Base-by-base conservation (phyloP, 2,113 vertebrate genomes). In the Phasianus colchicus region DNA sequence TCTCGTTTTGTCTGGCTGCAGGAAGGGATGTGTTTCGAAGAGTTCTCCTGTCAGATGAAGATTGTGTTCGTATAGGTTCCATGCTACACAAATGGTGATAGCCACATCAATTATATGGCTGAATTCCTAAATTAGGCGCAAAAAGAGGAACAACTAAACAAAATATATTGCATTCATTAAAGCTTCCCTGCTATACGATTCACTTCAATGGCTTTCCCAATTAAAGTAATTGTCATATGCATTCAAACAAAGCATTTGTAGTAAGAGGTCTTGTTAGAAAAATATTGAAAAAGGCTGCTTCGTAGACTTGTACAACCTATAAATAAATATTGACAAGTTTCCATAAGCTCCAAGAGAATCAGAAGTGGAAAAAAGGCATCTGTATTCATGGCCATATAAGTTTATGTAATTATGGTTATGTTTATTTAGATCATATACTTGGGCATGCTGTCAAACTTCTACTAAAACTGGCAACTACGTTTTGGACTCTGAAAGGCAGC, bases 201-300 rank as follows among this genome's bases (percentile, higher is more conserved):
- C 95, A 95, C 89, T 85, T 93, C 93, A 80, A 32, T 92, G 95
- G 70, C 84, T 96, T 96, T 95, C 96, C 97, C 97, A 97, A 95
- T 97, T 97, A 97, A 95, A 96, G 75, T 86, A 89, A 86, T 90
- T 84, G 91, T 78, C 88, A 69, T 70, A 63, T 43, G 83, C 45
- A 14, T 58, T 93, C 83, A 81, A 89, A 96, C 87, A 93, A 86
- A 74, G 72, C 79, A 83, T 88, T 95, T 96, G 73, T 75, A 91
- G 88, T 63, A 69, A 83, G 79, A 93, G 78, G 76, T 40, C 95
- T 93, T 50, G 86, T 54, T 94, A 84, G 86, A 95, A 91, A 95
- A 96, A 93, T 82, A 84, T 48, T 90, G 82, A 64, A 97, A 95
- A 88, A 18, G 70, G 43, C 27, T 74, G 19, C 10, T 89, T 78